Evolutionary conservation across 2,888 invertebrate genomes (phyloP), one percentile per base, ranked within the genome.

Genomic region (Sminthurinus aureus): DNA sequence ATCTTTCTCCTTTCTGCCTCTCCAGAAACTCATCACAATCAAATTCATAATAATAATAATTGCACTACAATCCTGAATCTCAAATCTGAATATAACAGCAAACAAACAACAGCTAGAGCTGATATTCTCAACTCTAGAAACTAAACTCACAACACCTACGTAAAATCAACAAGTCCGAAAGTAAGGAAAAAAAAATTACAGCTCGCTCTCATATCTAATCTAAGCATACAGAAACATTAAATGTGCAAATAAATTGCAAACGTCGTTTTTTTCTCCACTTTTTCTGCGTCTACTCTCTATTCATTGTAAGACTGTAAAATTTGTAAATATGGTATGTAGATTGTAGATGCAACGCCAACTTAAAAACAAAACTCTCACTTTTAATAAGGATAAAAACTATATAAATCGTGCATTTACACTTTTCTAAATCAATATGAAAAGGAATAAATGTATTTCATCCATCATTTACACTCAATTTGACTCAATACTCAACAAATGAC

Each of bases 161-260:
- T 24, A 24, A 20, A 13, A 13, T 24, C n/a, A 69, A 20, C 15
- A 69, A 69, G 11, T 69, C 67, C 11, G n/a, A 69, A n/a, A 69
- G n/a, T 69, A 69, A 69, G n/a, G n/a, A 69, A 69, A 69, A 69
- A 58, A 15, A 58, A 2, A 58, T 58, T 58, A 38, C 38, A 38
- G 38, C 38, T 38, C 38, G 6, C 1, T 4, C 38, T 38, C 6
- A 38, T 38, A 6, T 6, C 1, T 38, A 6, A 38, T 38, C 38
- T 38, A 38, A 38, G 38, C 38, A 38, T 38, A 38, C 38, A 38
- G 38, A 6, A 38, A 38, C 6, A 38, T 38, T 64, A 6, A 67
- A n/a, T 67, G n/a, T 67, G 71, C 24, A 71, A 71, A 71, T 71
- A 71, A 71, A 71, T 24, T 71, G 71, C 71, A 26, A 71, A 26